phyloP scores from a whole-genome alignment of 2,888 invertebrate genomes.

The Drosophila barbarae region DNA sequence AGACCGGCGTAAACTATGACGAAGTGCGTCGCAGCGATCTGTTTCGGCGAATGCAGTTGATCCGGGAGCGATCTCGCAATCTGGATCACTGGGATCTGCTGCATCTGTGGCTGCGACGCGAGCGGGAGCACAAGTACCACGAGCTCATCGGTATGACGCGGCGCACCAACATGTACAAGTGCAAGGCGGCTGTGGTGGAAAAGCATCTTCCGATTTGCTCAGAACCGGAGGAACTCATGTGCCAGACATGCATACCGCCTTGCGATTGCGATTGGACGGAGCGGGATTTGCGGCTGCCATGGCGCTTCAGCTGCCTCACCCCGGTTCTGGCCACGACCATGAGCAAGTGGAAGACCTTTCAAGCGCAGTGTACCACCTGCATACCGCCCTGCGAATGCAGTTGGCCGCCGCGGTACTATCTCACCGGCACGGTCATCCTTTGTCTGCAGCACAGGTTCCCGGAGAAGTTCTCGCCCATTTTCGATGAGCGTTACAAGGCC shows the following conservation, averaged over 20 bases:
- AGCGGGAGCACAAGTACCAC: conserved; percentile 41
- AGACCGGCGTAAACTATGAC: conserved; percentile 81
- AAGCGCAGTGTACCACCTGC: conserved; percentile 37
- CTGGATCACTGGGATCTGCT: conserved; percentile 81
- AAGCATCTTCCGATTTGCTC: neutral
- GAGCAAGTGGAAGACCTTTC: conserved; percentile 45
- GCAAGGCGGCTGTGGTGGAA: conserved; percentile 4
- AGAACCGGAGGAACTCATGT: conserved; percentile 29
- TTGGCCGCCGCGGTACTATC: conserved; percentile 62
- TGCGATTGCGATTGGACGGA: conserved; percentile 57
- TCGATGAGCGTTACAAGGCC: conserved; percentile 52
- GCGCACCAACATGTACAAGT: conserved; percentile 33
- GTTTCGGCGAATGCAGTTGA: conserved; percentile 81
- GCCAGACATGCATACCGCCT: conserved; percentile 52
- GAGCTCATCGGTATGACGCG: conserved; percentile 38
- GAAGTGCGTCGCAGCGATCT: conserved; percentile 80
- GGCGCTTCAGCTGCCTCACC: conserved; percentile 47
- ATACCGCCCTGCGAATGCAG: conserved; percentile 65
- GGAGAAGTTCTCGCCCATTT: conserved; percentile 63
- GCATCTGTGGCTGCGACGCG: conserved; percentile 58
- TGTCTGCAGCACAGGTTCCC: conserved; percentile 59
- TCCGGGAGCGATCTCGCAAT: conserved; percentile 78
- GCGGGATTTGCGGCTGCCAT: conserved; percentile 42
- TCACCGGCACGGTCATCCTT: conserved; percentile 60
- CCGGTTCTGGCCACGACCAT: neutral